Base-by-base conservation (phyloP, 2,113 vertebrate species). In the Nerophis ophidion region DNA sequence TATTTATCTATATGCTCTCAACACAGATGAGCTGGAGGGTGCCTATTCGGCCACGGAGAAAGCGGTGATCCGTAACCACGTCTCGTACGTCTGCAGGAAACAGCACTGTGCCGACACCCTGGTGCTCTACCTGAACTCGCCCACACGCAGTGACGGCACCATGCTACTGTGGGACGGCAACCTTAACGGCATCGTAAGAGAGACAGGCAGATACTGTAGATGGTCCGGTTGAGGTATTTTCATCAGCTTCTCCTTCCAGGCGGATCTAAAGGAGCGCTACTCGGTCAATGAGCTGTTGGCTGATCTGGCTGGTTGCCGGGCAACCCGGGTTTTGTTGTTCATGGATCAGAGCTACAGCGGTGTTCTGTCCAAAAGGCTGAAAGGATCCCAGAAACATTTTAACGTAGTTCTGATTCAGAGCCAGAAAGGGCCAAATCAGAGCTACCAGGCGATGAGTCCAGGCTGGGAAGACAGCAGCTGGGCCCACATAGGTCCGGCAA, bases 121-220 rank as follows among this genome's bases (percentile, higher is more conserved):
- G 71, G 90, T 91, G 15, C 86, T 92, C 8, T 92, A 89, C 73
- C 82, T 92, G 60, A 92, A 92, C 85, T 91, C 89, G 0, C 91
- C 91, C 3, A 88, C 91, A 4, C 75, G 88, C 63, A 90, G 76
- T 1, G 91, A 91, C 2, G 91, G 91, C 36, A 87, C 91, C 77
- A 92, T 92, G 89, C 74, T 92, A 55, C 83, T 91, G 44, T 91
- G 91, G 91, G 91, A 91, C 63, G 76, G 84, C 71, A 92, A 92
- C 72, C 79, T 87, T 48, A 90, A 92, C 6, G 90, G 91, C 76
- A 86, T 91, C 13, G 91, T 91, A 75, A 87, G 90, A 44, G 15
- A 17, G 49, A 40, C 38, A 17, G 4, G 46, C 13, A 63, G 5
- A 61, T 33, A 53, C 17, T 19, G 49, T 16, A 15, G 19, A 44